These are phyloP conservation scores for Ostrea denselamellosa DNA, from an alignment of 1,140 invertebrate genomes.

Conservation along the genomic window DNA sequence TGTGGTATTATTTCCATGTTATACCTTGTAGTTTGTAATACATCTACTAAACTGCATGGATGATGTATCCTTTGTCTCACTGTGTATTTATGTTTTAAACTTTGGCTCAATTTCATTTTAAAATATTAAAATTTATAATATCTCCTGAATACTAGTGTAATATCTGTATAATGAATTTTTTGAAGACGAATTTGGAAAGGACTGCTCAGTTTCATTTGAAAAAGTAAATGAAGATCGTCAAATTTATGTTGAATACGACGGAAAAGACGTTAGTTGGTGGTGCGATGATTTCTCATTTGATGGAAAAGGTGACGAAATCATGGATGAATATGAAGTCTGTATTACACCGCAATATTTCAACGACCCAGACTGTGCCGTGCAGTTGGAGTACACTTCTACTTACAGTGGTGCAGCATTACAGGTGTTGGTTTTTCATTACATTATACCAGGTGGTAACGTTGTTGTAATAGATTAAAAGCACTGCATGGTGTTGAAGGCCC, in stretches of 20 bases:
- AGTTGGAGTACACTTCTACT: neutral
- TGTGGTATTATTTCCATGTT: no score
- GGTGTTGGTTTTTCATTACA: neutral
- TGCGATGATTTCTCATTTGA: constrained; percentile 1
- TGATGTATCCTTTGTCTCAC: no score
- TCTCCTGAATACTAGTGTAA: no score
- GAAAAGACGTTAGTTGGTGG: neutral
- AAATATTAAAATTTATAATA: no score
- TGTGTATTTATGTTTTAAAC: no score
- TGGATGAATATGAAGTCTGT: neutral
- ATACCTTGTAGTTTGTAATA: no score
- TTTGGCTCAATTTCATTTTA: no score
- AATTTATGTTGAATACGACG: neutral
- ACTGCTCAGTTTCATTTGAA: neutral
- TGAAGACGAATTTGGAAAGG: neutral
- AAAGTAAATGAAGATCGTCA: neutral
- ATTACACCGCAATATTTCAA: constrained; percentile 1
- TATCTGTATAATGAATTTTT: neutral
- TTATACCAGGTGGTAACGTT: no score
- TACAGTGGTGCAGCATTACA: neutral
- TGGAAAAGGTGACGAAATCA: neutral
- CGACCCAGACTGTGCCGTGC: neutral
- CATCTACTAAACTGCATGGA: no score
- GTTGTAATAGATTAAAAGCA: no score
- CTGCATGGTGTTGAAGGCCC: no score